Evolutionary conservation across 2,113 vertebrate genomes (phyloP), one percentile per base, ranked within the genome.

Genomic region (Mastomys natalensis): DNA sequence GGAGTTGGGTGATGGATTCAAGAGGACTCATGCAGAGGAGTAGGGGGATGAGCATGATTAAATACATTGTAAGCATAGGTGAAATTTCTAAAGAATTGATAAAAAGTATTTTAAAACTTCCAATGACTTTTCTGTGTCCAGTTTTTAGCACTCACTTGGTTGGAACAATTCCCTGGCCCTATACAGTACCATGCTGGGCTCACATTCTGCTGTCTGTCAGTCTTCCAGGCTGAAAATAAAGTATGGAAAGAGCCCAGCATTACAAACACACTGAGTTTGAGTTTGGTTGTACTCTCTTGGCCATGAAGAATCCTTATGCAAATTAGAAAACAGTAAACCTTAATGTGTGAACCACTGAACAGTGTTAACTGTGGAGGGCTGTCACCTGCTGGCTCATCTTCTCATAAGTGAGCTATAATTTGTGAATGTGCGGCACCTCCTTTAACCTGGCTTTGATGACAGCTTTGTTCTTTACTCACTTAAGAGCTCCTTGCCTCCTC

Each of bases 171-270:
- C 89, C 66, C 88, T 73, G 92, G 66, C 77, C 68, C 98, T 98
- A 98, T 99, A 98, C 98, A 98, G 98, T 98, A 96, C 97, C 96
- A 98, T 98, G 98, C 98, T 98, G 95, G 98, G 98, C 99, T 98
- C 98, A 98, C 98, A 98, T 94, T 97, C 29, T 95, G 98, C 98
- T 98, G 99, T 99, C 99, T 98, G 98, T 97, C 98, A 99, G 98
- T 99, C 99, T 98, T 78, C 80, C 34, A n/a, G 90, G 72, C 82
- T 85, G 95, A 93, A 97, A 96, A 95, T 98, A 98, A 99, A 94
- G 92, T 98, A 98, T 98, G 98, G 97, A 98, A 98, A 76, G 96
- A 98, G 95, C 97, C 98, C 97, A 99, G 98, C 96, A 95, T 97
- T 98, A 93, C 81, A 51, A 87, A 87, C 64, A 90, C 77, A 95